These are phyloP conservation scores for Drosophila niveifrons DNA, from an alignment of 2,888 invertebrate genomes.

Conservation along the genomic window DNA sequence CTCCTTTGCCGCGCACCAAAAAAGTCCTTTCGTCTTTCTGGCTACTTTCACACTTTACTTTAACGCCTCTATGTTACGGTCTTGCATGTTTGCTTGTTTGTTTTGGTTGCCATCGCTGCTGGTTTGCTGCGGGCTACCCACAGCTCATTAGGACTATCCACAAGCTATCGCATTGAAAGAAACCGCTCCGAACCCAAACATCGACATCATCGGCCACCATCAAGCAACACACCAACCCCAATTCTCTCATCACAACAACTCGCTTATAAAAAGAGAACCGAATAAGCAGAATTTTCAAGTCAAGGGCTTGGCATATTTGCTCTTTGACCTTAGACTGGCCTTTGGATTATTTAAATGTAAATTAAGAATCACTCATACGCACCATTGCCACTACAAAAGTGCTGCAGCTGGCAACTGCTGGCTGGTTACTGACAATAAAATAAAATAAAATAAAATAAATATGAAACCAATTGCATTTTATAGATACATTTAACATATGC, in stretches of 20 bases:
- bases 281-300: constrained; percentile 27
- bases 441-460: constrained; percentile 11
- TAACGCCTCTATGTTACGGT: constrained; percentile 55
- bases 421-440: neutral
- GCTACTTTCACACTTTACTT: constrained; percentile 61
- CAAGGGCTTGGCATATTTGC: constrained; percentile 21
- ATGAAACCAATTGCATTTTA: constrained; percentile 13
- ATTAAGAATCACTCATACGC: constrained; percentile 74
- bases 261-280: constrained; percentile 1
- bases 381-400: constrained; percentile 44
- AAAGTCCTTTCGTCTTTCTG: constrained; percentile 12
- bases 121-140: constrained; percentile 56
- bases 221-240: neutral
- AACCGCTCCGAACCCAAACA: neutral
- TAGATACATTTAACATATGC: neutral
- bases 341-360: constrained; percentile 52
- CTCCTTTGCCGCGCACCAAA: neutral
- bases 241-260: neutral
- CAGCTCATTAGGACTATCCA: constrained; percentile 38
- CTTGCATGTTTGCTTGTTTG: constrained; percentile 57
- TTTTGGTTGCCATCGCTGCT: constrained; percentile 36
- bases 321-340: constrained; percentile 18
- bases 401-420: constrained; percentile 37
- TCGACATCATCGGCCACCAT: too few species aligned
- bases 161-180: constrained; percentile 5